Base-by-base conservation (phyloP, 2,888 invertebrate genomes). In the Microplitis deprimator region DNA sequence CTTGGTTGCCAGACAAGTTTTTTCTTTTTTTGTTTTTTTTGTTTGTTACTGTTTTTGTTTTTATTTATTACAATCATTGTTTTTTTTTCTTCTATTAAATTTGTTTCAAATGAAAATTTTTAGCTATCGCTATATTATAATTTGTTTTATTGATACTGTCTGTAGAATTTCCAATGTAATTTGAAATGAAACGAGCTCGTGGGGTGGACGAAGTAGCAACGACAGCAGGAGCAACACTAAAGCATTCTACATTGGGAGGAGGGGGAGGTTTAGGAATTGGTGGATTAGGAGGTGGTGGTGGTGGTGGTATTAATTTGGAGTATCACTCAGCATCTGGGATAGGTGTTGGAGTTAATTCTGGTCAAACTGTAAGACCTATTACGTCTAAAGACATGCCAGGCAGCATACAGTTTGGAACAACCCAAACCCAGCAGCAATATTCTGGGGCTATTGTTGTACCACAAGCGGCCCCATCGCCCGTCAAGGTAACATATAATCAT, bases 131-230 rank as follows among this genome's bases (percentile, higher is more conserved):
- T 16, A 17, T 1, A 41, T 16, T 10, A 17, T 41, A 8, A 17
- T 68, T 17, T 59, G 1, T 59, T 70, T 60, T 50, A 6, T 70
- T 6, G 8, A 16, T 6, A 39, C 13, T 72, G n/a, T 61, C 16
- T 91, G 90, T 38, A 89, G 92, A 92, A 90, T 90, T 90, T 90
- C 91, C 91, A 90, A 93, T 92, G 92, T 93, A 90, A 93, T 91
- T 92, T 92, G 92, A 92, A 91, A 93, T 93, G 93, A 93, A 93
- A 92, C 93, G 93, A 87, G 89, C 88, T 87, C 89, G 89, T 77
- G 89, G 89, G 88, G 88, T 88, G 88, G 89, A 90, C 84, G 89
- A 90, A 82, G 87, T 89, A 87, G 81, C 85, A 86, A 88, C 89
- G 85, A 87, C 87, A 78, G 89, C 91, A 77, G 89, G 91, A 75